Base-by-base conservation (phyloP, 2,797 vertebrate species). In the Sebastes taczanowskii region DNA sequence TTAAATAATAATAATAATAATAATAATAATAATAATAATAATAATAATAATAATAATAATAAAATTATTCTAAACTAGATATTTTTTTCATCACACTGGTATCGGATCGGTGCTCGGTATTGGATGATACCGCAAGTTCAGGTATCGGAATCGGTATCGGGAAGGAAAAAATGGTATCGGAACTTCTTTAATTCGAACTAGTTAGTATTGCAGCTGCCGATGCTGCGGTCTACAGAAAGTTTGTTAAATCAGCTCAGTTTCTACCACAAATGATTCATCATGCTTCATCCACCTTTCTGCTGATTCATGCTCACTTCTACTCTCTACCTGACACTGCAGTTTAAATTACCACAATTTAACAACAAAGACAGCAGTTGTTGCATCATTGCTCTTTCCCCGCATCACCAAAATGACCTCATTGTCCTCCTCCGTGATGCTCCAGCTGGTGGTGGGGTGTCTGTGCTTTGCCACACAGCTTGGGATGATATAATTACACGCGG, bases 231-330 rank as follows among this genome's bases (percentile, higher is more conserved):
- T 6, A 10, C 4, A 46, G 20, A 74, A 70, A 66, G 67, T 53
- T 62, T 29, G 53, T 67, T 3, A 25, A 77, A 82, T 56, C 62
- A 6, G 9, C 25, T 76, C 52, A 62, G 14, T 46, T 56, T 71
- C 29, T 8, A 23, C 38, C 29, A 30, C 18, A 78, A 65, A 61
- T 5, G 14, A 52, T 11, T 46, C 42, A 46, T 46, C 42, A 42
- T 64, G 6, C 18, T 62, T 35, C 20, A n/a, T 38, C 23, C 46
- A 22, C 27, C 27, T 18, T 78, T 79, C 27, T 80, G 81, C 78
- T 68, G 77, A 89, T 34, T 91, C 85, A 79, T 46, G 74, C 71
- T 76, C 10, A 32, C 25, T 52, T 66, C 60, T 49, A 2, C 49
- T 42, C 69, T 49, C 46, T 62, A 80, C 75, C 74, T 61, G 74